Percentiles rank a stretch among this genome's conserved stretches.
These are phyloP conservation scores for Steromphala cineraria DNA, from an alignment of 2,888 invertebrate genomes.

Conservation along the genomic window DNA sequence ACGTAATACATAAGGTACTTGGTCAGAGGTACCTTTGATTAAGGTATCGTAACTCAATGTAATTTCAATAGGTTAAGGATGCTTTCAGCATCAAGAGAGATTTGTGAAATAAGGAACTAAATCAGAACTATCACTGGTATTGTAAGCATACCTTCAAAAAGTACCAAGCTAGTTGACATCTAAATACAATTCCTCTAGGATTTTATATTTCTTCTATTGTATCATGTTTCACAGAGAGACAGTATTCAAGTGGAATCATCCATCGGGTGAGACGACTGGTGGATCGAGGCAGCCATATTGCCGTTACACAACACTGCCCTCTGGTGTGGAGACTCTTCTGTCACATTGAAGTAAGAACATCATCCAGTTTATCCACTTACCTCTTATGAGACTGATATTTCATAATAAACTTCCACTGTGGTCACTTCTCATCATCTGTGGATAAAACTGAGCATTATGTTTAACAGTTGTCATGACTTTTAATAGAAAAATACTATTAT, in stretches of 20 bases:
- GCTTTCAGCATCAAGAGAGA: no score
- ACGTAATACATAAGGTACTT: no score
- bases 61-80: no score
- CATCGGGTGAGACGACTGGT: conserved; percentile 68
- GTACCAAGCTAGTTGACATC: not conserved
- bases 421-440: not conserved
- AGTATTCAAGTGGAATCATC: conserved; percentile 54
- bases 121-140: no score
- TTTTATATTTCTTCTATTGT: not conserved
- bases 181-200: no score
- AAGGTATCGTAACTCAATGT: no score
- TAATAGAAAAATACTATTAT: no score
- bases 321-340: conserved; percentile 75
- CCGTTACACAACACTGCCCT: conserved; percentile 65
- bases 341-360: conserved; percentile 68
- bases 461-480: no score
- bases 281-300: conserved; percentile 61
- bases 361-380: not conserved
- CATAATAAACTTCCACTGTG: not conserved
- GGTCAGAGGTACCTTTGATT: no score
- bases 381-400: not conserved
- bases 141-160: not conserved
- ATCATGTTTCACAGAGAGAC: not conserved
- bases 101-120: no score
- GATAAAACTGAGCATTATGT: no score